Base-by-base conservation (phyloP, 2,113 vertebrate species). In the Xiphorhynchus elegans region DNA sequence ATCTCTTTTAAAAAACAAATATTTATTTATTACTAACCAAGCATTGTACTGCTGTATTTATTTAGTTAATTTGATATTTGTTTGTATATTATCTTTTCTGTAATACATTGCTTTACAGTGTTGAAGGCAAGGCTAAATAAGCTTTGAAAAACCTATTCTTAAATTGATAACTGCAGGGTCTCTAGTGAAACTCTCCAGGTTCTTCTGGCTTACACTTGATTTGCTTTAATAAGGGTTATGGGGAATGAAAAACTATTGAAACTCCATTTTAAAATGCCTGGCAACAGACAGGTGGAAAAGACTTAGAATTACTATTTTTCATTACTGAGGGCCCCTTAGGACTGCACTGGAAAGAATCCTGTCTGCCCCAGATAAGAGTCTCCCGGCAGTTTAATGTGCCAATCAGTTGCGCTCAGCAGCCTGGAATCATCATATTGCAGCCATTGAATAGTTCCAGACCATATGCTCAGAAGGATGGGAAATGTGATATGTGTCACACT, bases 391-490 rank as follows among this genome's bases (percentile, higher is more conserved):
- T 97, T 97, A 97, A 97, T 95, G 93, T 96, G 91, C 93, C 97
- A 97, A 90, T 97, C 96, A 97, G 96, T 96, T 97, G 95, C 35
- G 92, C 92, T 97, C 95, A 96, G 96, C 92, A 98, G 95, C 89
- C 94, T 15, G 17, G 83, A 97, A 96, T 97, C 88, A 95, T 97
- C 74, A 60, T 77, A 96, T 70, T 89, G 92, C 91, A 96, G 83
- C 92, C 92, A 93, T 94, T 98, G 95, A 96, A 96, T 86, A 95
- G 94, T 95, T 97, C 95, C 92, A 97, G 84, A 96, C 83, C 92
- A 97, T 97, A 95, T 94, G 81, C 95, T 97, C 94, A 73, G 94
- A 95, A 97, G 90, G 93, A 96, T 87, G 89, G 88, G 93, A 69
- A 93, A 84, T 94, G 76, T 90, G 90, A 91, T 91, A 49, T 84